Base-by-base conservation (phyloP, 2,888 invertebrate species). In the Drosophila monieri region DNA sequence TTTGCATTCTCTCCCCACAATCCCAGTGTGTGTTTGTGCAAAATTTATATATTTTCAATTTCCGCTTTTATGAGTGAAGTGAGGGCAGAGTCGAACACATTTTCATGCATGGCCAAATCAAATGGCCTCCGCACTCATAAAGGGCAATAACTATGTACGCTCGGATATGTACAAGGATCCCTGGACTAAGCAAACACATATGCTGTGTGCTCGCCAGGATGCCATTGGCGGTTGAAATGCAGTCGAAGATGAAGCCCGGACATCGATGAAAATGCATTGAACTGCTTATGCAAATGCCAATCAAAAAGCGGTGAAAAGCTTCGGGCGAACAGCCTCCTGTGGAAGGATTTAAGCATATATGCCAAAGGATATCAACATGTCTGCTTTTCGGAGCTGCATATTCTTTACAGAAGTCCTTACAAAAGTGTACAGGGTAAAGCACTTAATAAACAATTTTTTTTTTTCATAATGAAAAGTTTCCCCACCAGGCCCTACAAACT, bases 211-310 rank as follows among this genome's bases (percentile, higher is more conserved):
- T 6, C 44, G 37, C 39, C 21, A 43, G 43, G 23, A 64, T 52
- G 52, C 64, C 65, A 65, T 46, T 55, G 67, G 65, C 67, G 32
- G 41, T 47, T 46, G 48, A 21, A 49, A 21, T 43, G 12, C 14
- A 52, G 58, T 23, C 39, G 52, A 43, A 32, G 52, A 52, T n/a
- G 67, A 27, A 57, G 56, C 32, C 68, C 35, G 18, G 32, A 30
- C 10, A 25, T 72, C 39, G 73, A 69, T 56, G 74, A 69, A 87
- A 85, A 74, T 79, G 80, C 84, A 88, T 83, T 77, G 85, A 83
- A 85, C 84, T 85, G 86, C 88, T 85, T 85, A 88, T 85, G 84
- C 80, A 85, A 85, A 85, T 83, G 88, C 74, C 88, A 84, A 84
- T 84, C 88, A 79, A 87, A 87, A 77, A 81, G 74, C 69, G 87